Percentiles rank a stretch among this genome's conserved stretches.
Conservation (phyloP, 2,113 vertebrate genomes). For the Microtus oregoni region DNA sequence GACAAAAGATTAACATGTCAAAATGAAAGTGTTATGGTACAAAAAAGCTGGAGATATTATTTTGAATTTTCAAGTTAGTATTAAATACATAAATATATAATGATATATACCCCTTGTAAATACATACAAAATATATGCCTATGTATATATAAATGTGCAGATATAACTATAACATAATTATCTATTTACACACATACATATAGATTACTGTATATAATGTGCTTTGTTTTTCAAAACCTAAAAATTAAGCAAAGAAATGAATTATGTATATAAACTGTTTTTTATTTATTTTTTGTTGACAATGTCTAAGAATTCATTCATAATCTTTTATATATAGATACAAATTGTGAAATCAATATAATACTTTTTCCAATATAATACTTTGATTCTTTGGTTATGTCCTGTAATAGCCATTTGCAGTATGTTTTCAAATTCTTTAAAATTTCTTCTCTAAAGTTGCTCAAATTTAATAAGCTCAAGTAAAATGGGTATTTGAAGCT, state of each 20-base stretch:
- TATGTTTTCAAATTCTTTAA: background rate
- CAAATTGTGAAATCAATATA: background rate
- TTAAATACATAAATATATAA: background rate
- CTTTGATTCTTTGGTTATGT: background rate
- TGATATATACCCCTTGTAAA: background rate
- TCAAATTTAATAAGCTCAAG: background rate
- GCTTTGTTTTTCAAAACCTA: background rate
- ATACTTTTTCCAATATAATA: too few relatives aligned
- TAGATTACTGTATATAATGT: background rate
- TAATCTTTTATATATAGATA: background rate
- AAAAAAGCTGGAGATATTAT: background rate
- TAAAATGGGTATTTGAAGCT: background rate
- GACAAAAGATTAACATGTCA: background rate
- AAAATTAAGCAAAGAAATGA: background rate
- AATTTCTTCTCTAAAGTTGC: background rate
- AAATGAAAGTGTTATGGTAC: background rate
- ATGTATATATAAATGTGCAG: background rate
- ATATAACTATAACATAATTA: background rate
- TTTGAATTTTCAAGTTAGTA: background rate
- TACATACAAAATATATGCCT: background rate
- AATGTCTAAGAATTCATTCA: background rate
- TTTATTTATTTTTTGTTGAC: background rate
- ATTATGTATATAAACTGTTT: background rate
- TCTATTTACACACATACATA: background rate
- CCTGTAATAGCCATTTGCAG: too few relatives aligned